These are phyloP conservation scores for Sclerurus mexicanus DNA, from an alignment of 2,113 vertebrate species.

Conservation along the genomic window DNA sequence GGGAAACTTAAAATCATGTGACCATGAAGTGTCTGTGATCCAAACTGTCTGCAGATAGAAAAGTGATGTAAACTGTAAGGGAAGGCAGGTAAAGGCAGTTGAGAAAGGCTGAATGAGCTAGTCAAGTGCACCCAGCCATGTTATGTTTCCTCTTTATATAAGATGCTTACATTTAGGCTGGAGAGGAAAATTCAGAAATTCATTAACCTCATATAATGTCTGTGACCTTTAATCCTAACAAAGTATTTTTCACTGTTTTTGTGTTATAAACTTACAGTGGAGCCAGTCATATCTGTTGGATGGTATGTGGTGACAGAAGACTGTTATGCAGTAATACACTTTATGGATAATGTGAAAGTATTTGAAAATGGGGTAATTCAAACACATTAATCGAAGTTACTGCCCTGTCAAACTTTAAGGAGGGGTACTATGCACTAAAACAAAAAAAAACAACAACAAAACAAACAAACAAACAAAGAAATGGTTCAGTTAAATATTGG, in stretches of 20 bases:
- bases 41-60: slow-evolving; percentile 31
- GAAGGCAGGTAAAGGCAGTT: neutral
- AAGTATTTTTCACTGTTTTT: neutral
- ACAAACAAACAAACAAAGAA: too few relatives aligned
- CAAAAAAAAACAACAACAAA: neutral
- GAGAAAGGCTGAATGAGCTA: neutral
- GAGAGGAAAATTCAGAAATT: neutral
- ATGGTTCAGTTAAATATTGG: neutral
- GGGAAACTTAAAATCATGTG: slow-evolving; percentile 56
- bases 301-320: neutral
- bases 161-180: neutral
- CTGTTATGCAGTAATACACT: neutral
- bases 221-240: neutral
- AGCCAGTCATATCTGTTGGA: neutral
- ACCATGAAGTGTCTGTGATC: neutral
- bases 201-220: neutral
- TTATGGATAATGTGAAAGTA: neutral
- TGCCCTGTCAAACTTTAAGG: neutral
- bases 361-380: neutral
- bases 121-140: neutral
- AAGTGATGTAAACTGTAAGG: neutral
- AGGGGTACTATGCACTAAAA: neutral
- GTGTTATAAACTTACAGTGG: neutral
- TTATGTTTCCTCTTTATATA: neutral
- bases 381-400: neutral